Conservation (phyloP, 2,888 invertebrate species). For the Andrena chrysosceles region DNA sequence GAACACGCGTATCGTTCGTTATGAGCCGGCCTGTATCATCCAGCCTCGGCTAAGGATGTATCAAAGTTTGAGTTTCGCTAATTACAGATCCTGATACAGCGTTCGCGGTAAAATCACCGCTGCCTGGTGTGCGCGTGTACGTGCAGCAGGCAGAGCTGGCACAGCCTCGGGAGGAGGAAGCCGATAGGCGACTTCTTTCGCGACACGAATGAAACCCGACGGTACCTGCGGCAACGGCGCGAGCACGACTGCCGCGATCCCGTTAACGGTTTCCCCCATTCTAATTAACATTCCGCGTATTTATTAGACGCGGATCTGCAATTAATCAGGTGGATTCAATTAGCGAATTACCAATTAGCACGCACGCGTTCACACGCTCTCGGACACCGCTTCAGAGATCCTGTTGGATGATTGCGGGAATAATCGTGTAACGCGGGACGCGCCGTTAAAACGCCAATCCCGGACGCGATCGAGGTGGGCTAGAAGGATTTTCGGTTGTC, state of each 20-base stretch:
- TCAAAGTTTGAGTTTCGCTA: conserved; percentile 54
- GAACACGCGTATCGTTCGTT: conserved; percentile 13
- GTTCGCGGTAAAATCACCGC: conserved; percentile 41
- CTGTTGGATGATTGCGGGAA: conserved; percentile 75
- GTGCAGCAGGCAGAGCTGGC: conserved; percentile 32
- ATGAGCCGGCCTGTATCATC: conserved; percentile 14
- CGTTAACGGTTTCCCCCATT: conserved; percentile 71
- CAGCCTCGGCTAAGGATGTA: conserved; percentile 34
- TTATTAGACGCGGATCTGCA: conserved; percentile 81
- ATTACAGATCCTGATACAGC: conserved; percentile 47
- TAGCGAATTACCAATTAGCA: conserved; percentile 83
- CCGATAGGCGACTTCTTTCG: conserved; percentile 63
- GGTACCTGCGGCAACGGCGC: conserved; percentile 45
- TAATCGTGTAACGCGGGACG: conserved; percentile 70
- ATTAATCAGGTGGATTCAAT: conserved; percentile 83
- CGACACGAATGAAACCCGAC: conserved; percentile 62
- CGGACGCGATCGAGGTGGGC: background rate
- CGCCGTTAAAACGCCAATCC: conserved; percentile 36
- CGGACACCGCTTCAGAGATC: conserved; percentile 70
- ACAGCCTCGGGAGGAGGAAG: conserved; percentile 45
- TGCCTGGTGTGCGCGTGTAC: conserved; percentile 3
- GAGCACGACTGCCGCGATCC: conserved; percentile 49
- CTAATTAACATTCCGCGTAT: conserved; percentile 79
- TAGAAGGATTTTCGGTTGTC: background rate
- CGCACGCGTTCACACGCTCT: conserved; percentile 77